phyloP scores from a whole-genome alignment of 1,140 invertebrate genomes.

The Leptinotarsa lineolata region DNA sequence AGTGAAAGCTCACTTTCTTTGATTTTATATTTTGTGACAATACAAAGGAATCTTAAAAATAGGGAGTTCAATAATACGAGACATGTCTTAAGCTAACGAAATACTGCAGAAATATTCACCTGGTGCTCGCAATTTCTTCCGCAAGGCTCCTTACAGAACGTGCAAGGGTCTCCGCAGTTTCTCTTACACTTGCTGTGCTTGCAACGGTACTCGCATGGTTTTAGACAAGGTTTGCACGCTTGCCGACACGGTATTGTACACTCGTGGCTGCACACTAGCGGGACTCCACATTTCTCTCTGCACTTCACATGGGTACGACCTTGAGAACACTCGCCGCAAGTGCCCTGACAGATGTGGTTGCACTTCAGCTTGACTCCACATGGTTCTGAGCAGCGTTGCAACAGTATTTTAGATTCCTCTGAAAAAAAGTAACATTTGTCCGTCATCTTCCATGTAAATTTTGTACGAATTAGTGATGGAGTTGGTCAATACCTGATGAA shows the following conservation, averaged over 20 bases:
- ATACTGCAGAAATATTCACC: not conserved
- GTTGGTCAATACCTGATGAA: too few species aligned
- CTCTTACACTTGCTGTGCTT: conserved; percentile 61
- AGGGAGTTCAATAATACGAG: too few species aligned
- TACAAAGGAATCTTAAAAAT: too few species aligned
- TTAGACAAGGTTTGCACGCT: conserved; percentile 66
- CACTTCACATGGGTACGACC: conserved; percentile 68
- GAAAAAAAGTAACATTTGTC: not conserved
- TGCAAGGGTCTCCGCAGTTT: conserved; percentile 66
- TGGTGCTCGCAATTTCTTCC: conserved; percentile 53
- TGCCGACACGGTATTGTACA: conserved; percentile 66
- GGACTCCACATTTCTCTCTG: conserved; percentile 62
- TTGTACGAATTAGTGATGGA: too few species aligned
- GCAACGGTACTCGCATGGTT: conserved; percentile 64
- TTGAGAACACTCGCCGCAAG: conserved; percentile 64
- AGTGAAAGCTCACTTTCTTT: too few species aligned
- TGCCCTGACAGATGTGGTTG: conserved; percentile 64
- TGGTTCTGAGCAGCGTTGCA: conserved; percentile 55
- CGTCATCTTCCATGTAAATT: too few species aligned
- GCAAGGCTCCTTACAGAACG: conserved; percentile 56
- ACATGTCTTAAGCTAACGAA: too few species aligned
- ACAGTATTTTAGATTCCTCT: conserved; percentile 38
- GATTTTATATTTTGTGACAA: too few species aligned
- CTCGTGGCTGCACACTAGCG: conserved; percentile 69
- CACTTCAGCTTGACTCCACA: conserved; percentile 61